Evolutionary conservation across 2,888 invertebrate genomes (phyloP), one percentile per base, ranked within the genome.

Genomic region (Timema cristinae): DNA sequence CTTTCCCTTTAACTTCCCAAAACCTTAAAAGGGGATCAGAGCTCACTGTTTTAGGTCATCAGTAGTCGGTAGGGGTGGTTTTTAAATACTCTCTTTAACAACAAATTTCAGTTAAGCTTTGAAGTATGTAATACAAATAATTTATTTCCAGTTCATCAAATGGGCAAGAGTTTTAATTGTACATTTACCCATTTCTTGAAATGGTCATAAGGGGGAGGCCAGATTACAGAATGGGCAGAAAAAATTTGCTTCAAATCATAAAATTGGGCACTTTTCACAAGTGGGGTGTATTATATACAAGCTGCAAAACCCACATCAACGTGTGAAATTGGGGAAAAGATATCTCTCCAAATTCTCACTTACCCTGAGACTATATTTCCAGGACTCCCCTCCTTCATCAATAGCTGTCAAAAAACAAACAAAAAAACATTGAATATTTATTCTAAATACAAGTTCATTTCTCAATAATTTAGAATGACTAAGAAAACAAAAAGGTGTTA

Each of bases 321-420:
- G n/a, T 50, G n/a, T 16, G n/a, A 68, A 51, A 10, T 11, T 50
- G 52, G 15, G 16, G n/a, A n/a, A 10, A 32, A 32, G 9, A 50
- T n/a, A 4, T 15, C 32, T 32, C 11, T 59, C 32, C 32, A 32
- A 32, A 16, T 49, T 8, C 48, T 47, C 74, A 83, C 86, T 84
- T 82, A 93, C 93, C 86, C 93, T 88, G 74, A 96, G 85, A 79
- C 91, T 94, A 80, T 95, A 97, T 80, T 95, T 96, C 93, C 95
- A 96, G n/a, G 92, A 91, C 81, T 97, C 96, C 0, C 95, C 95
- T 11, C 90, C 89, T 81, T 95, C 95, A 78, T 94, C 94, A 61
- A 90, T 81, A 74, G 84, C 86, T 86, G 80, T 76, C 80, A 80
- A 76, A 74, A 75, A 72, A 72, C n/a, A n/a, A n/a, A n/a, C n/a